These are phyloP conservation scores for Neuroscelio doddi DNA, from an alignment of 2,888 invertebrate species.

Conservation along the genomic window DNA sequence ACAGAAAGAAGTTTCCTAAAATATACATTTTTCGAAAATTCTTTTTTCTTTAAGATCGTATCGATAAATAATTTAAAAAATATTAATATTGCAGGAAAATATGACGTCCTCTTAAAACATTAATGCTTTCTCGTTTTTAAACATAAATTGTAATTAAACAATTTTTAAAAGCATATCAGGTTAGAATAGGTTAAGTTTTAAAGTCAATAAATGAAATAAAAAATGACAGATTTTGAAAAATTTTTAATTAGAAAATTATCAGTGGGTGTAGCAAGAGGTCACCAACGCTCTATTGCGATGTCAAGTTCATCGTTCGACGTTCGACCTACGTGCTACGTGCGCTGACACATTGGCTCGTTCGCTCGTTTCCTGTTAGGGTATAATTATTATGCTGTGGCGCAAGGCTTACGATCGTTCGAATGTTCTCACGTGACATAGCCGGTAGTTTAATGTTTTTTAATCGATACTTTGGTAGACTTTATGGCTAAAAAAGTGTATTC, in stretches of 20 bases:
- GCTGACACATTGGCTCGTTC: conserved; percentile 58
- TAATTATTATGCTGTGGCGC: conserved; percentile 58
- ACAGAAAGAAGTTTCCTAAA: no score
- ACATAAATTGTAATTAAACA: no score
- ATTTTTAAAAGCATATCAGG: no score
- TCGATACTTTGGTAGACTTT: conserved; percentile 14
- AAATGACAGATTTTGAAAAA: not conserved
- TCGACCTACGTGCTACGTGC: conserved; percentile 56
- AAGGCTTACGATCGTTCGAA: conserved; percentile 40
- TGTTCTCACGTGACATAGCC: conserved; percentile 31
- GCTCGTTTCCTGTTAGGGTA: conserved; percentile 50
- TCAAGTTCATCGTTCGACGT: conserved; percentile 64
- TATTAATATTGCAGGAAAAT: no score
- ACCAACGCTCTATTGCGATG: conserved; percentile 45
- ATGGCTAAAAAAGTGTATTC: not conserved
- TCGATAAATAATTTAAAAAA: no score
- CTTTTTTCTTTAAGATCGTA: no score
- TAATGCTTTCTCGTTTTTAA: no score
- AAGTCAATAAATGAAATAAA: not conserved
- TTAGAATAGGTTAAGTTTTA: no score
- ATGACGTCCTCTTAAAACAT: no score
- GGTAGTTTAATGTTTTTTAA: conserved; percentile 20
- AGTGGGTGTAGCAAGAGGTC: conserved; percentile 36
- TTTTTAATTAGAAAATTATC: not conserved
- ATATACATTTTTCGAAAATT: no score